Base-by-base conservation (phyloP, 2,888 invertebrate species). In the Linnaemya tessellans region DNA sequence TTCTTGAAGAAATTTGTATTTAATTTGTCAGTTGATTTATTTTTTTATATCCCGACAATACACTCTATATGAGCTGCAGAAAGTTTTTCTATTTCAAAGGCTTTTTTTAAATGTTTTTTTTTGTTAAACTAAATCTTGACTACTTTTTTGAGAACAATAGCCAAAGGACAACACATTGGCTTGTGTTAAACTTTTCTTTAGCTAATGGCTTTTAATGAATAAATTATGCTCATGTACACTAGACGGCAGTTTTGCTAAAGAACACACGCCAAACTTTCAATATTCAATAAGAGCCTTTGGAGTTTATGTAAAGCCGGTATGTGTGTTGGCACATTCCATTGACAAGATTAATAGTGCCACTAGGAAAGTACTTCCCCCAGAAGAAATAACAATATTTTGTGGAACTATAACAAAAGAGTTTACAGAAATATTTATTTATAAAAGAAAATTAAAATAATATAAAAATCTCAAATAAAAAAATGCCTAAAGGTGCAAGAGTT, bases 191-290 rank as follows among this genome's bases (percentile, higher is more conserved):
- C 62, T 79, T 81, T 81, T 49, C 58, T 51, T 62, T 51, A 41
- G 58, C 77, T 84, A 81, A 84, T 81, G 73, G 70, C 38, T 81
- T 84, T 58, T 70, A 81, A 79, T 84, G 81, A 81, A 84, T 84
- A 84, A 78, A 81, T 84, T 74, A 84, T 84, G 56, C 13, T 49
- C 62, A 41, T 38, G 43, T 46, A 25, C 15, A 18, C 38, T 18
- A 30, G 22, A n/a, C 11, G 43, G 43, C 60, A 64, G n/a, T 22
- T 15, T 22, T 38, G 9, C 22, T 20, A 58, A 20, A 9, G 11
- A 49, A 7, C n/a, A 43, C 25, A 60, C 60, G 68, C 62, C 38
- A 68, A 67, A 70, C 35, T 38, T 62, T 15, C 10, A 25, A 25
- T 25, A 65, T 46, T 49, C 15, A 43, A 22, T n/a, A 58, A 58